Conservation (phyloP, 1,140 invertebrate species). For the Gryllus bimaculatus region DNA sequence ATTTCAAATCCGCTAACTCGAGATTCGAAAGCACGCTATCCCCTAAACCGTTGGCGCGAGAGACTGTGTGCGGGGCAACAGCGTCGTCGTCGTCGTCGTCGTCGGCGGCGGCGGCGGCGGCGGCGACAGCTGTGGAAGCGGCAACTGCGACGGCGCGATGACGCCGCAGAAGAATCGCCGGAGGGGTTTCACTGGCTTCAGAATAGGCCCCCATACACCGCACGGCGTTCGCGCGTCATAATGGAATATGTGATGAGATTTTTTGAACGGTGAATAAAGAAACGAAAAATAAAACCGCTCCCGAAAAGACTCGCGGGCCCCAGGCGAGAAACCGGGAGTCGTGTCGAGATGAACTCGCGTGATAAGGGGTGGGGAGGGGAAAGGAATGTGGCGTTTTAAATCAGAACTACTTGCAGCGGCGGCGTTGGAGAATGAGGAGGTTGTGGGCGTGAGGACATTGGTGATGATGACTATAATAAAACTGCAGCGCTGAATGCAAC, state of each 20-base stretch:
- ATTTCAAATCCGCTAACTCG: too few relatives aligned
- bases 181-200: background rate
- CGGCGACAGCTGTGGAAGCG: too few relatives aligned
- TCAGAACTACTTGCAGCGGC: background rate
- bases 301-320: background rate
- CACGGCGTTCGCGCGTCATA: background rate
- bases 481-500: too few relatives aligned
- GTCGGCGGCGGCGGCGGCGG: too few relatives aligned
- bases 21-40: too few relatives aligned
- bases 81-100: too few relatives aligned
- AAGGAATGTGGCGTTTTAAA: background rate
- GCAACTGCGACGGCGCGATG: background rate
- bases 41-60: too few relatives aligned
- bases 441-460: too few relatives aligned
- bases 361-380: background rate
- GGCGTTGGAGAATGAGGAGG: background rate
- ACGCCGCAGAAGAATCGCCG: background rate
- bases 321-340: background rate
- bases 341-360: background rate
- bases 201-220: background rate
- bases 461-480: too few relatives aligned
- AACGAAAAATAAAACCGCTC: background rate
- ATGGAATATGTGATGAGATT: conserved; percentile 5
- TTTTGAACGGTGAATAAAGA: background rate
- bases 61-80: too few relatives aligned